These are phyloP conservation scores for Odontothrips loti DNA, from an alignment of 2,888 invertebrate genomes.

Conservation along the genomic window DNA sequence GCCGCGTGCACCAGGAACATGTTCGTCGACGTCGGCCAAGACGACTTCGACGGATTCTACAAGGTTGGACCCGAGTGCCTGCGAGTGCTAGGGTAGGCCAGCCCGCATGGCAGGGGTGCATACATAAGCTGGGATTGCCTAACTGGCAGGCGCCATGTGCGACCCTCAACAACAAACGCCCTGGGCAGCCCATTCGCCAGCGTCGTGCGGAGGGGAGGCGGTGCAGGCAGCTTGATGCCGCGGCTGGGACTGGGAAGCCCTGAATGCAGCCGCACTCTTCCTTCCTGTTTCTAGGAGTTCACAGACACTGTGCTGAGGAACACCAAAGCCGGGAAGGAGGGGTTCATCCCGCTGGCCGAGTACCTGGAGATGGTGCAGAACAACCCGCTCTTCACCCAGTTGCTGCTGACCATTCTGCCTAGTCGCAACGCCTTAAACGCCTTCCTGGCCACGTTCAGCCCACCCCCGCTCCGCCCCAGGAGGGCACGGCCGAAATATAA, in stretches of 20 bases:
- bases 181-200: too few relatives aligned
- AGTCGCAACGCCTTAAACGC: background rate
- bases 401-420: background rate
- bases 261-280: background rate
- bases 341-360: background rate
- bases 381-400: background rate
- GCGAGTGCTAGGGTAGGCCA: background rate
- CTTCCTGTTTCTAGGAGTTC: background rate
- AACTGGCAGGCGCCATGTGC: too few relatives aligned
- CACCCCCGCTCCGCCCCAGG: background rate
- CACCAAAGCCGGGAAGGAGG: background rate
- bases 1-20: background rate
- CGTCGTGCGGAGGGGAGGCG: too few relatives aligned
- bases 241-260: too few relatives aligned
- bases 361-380: background rate
- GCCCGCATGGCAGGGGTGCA: too few relatives aligned
- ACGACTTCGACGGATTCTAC: slow-evolving; percentile 2
- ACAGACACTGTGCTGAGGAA: background rate
- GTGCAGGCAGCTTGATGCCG: too few relatives aligned
- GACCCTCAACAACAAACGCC: too few relatives aligned
- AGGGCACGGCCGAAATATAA: too few relatives aligned
- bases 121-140: too few relatives aligned
- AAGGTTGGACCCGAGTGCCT: background rate
- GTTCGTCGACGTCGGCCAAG: background rate
- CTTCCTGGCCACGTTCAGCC: background rate